Percentiles rank a stretch among this genome's conserved stretches.
Conservation (phyloP, 2,113 vertebrate species). For the Corythoichthys intestinalis region DNA sequence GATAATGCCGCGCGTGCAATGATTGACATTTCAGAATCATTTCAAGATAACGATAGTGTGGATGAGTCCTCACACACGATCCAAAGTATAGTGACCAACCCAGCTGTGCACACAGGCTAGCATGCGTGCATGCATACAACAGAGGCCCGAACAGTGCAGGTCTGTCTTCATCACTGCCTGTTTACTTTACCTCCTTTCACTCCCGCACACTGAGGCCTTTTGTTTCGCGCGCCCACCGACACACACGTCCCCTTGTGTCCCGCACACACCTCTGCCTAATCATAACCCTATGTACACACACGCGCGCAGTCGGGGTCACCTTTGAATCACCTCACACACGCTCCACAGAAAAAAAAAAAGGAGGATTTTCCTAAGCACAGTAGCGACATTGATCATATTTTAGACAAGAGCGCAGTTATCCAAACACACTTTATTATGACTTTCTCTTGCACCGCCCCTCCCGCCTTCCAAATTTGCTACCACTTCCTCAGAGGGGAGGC, state of each 20-base stretch:
- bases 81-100: conserved; percentile 46
- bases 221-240: conserved; percentile 61
- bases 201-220: conserved; percentile 83
- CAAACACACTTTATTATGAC: background rate
- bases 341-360: background rate
- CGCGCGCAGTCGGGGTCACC: conserved; percentile 30
- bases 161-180: conserved; percentile 81
- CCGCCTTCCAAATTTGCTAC: conserved; percentile 2
- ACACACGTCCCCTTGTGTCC: conserved; percentile 39
- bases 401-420: background rate
- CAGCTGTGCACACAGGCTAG: conserved; percentile 82
- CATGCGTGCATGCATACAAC: conserved; percentile 47
- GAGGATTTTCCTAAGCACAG: background rate
- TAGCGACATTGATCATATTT: background rate
- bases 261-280: conserved; percentile 39
- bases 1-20: conserved; percentile 13
- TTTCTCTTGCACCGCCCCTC: background rate
- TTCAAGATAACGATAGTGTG: conserved; percentile 15
- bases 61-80: conserved; percentile 21
- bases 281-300: conserved; percentile 14
- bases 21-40: conserved; percentile 14
- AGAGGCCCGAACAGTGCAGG: conserved; percentile 77
- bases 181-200: conserved; percentile 88
- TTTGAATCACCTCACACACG: background rate
- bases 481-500: conserved; percentile 41